These are phyloP conservation scores for Protomyctophum bolini DNA, from an alignment of 2,113 vertebrate genomes.

Conservation along the genomic window DNA sequence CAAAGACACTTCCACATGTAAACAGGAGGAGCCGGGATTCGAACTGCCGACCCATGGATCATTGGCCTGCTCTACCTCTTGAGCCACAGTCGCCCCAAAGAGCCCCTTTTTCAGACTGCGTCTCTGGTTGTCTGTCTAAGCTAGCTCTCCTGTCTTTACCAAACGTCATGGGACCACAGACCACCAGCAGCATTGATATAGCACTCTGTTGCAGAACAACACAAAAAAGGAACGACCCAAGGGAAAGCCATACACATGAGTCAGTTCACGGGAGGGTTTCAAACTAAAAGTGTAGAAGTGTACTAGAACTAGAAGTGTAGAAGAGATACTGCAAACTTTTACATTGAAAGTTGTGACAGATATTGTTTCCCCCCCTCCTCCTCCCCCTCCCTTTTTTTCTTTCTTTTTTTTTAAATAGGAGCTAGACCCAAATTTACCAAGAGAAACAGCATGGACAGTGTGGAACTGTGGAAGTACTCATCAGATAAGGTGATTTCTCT, in stretches of 20 bases:
- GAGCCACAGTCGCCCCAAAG: no score
- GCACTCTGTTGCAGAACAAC: neutral
- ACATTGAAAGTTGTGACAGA: neutral
- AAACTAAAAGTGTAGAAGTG: no score
- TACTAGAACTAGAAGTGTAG: no score
- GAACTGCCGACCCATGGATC: no score
- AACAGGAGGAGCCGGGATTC: no score
- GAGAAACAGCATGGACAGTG: slow-evolving; percentile 87
- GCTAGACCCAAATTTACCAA: slow-evolving; percentile 91
- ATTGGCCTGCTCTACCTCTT: no score
- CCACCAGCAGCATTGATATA: slow-evolving; percentile 4
- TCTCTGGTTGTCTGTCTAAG: slow-evolving; percentile 40
- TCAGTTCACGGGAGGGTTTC: neutral
- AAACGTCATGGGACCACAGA: slow-evolving; percentile 42
- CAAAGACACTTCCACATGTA: no score
- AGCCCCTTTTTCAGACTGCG: slow-evolving; percentile 50
- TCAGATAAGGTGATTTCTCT: slow-evolving; percentile 83
- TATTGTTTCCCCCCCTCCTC: neutral
- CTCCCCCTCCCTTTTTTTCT: neutral
- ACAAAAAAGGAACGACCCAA: slow-evolving; percentile 14
- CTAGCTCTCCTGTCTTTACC: slow-evolving; percentile 23
- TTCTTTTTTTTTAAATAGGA: slow-evolving; percentile 71
- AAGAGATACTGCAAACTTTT: neutral
- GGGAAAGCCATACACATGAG: neutral
- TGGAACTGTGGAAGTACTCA: slow-evolving; percentile 88